Base-by-base conservation (phyloP, 1,140 invertebrate species). In the Pseudomyrmex concolor region DNA sequence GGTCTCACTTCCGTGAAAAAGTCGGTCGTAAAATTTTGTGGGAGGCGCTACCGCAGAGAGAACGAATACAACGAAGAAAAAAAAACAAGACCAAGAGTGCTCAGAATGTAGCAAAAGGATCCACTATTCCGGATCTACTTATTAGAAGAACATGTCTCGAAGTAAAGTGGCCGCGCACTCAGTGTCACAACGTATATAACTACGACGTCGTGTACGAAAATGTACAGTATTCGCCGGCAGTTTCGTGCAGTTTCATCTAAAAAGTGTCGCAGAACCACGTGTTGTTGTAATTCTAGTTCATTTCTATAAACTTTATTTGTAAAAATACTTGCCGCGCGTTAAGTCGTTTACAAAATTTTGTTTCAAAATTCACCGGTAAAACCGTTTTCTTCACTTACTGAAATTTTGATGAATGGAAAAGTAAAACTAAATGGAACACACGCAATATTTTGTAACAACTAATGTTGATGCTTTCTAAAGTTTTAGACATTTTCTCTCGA, bases 1-100 rank as follows among this genome's bases (percentile, higher is more conserved):
- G 1, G 7, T 48, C 10, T 22, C 34, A 43, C 48, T 34, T 34
- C 5, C 15, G 43, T 19, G 54, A 43, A 34, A 45, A 76, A 48
- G 64, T 57, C 15, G 50, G 62, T 83, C 51, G 43, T 19, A 5
- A 19, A 48, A 78, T 67, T 83, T 67, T 51, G 63, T 43, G 25
- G 13, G 25, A 64, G 48, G 7, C 22, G 45, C 13, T n/a, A 64
- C 15, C 43, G 45, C 45, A 45, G 12, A 55, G 9, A 54, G 7
- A 55, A 66, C 8, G 5, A 22, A 45, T 19, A 19, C 34, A 22
- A 17, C n/a, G n/a, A 70, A 62, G 62, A 71, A 64, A 71, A 64
- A 82, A 34, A 68, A 86, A 81, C 63, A 34, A 68, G 84, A 84
- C 63, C 62, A 9, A 15, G 50, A 62, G 55, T 55, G 9, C n/a